Percentiles rank a stretch among this genome's conserved stretches.
Evolutionary conservation across 53 echinoderm and acorn worm genomes (phyloP).

Genomic region (Apostichopus leukothele): DNA sequence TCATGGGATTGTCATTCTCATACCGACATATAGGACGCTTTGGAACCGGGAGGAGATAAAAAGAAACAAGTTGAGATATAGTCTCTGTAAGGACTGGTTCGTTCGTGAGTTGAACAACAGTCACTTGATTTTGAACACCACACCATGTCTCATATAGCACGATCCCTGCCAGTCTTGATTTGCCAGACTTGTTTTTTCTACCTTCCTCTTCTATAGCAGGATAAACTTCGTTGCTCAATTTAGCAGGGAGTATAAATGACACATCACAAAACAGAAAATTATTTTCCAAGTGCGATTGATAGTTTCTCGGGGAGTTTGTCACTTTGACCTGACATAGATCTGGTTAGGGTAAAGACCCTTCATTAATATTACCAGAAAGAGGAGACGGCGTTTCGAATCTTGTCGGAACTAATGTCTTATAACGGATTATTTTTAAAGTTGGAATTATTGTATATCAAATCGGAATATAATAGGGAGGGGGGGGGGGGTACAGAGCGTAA

Average conservation of each 20-base stretch:
- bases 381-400: too few species aligned
- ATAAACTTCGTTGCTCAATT: conserved; percentile 46
- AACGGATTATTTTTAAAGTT: too few species aligned
- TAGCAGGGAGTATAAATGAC: conserved; percentile 47
- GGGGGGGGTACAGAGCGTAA: too few species aligned
- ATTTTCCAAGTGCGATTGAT: conserved; percentile 44
- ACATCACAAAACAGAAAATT: conserved; percentile 44
- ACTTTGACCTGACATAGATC: conserved; percentile 34
- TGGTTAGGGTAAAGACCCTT: conserved; percentile 30
- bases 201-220: conserved; percentile 14
- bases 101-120: conserved; percentile 45
- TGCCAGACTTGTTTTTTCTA: conserved; percentile 8
- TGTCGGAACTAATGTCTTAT: too few species aligned
- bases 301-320: conserved; percentile 39
- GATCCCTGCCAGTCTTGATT: conserved; percentile 41
- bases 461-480: too few species aligned
- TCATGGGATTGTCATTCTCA: conserved; percentile 34
- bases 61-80: background rate
- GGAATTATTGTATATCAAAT: too few species aligned
- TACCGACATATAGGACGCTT: conserved; percentile 14
- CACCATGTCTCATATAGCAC: conserved; percentile 38
- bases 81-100: background rate
- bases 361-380: background rate
- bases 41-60: background rate
- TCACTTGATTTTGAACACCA: conserved; percentile 41